Conservation (phyloP, 1,140 invertebrate species). For the Pseudomyrmex dendroicus region DNA sequence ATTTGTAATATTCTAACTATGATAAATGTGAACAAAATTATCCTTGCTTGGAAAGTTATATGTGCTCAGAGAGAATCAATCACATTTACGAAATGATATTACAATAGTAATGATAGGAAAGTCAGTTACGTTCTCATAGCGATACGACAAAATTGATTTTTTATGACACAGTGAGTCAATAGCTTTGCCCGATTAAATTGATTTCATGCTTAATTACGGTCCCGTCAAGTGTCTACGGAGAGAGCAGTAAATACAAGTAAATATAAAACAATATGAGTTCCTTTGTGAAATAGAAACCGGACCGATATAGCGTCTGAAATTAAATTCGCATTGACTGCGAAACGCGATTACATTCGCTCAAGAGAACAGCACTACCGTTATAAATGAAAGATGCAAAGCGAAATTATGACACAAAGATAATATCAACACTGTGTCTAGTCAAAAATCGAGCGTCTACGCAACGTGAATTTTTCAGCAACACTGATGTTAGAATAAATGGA, state of each 20-base stretch:
- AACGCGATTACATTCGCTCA: not conserved
- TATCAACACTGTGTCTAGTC: not conserved
- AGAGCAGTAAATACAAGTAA: not conserved
- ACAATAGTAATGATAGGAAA: not conserved
- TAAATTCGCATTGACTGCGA: slow-evolving; percentile 1
- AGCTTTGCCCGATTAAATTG: slow-evolving; percentile 28
- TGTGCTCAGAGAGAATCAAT: slow-evolving; percentile 18
- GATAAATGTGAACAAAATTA: slow-evolving; percentile 26
- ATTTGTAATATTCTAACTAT: not conserved
- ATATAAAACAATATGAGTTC: slow-evolving; percentile 5
- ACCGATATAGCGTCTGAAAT: slow-evolving; percentile 4
- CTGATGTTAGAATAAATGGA: slow-evolving; percentile 23
- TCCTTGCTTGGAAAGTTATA: not conserved
- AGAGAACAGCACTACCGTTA: not conserved
- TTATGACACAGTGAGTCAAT: slow-evolving; percentile 9
- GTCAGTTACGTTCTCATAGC: not conserved
- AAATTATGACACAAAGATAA: not conserved
- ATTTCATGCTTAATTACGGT: not conserved
- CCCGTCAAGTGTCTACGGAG: not conserved
- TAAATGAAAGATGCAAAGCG: slow-evolving; percentile 2
- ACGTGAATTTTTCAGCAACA: slow-evolving; percentile 3
- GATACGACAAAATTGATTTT: slow-evolving; percentile 25
- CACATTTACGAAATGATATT: not conserved
- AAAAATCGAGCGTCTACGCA: not conserved
- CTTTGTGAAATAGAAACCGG: not conserved